phyloP scores from a whole-genome alignment of 2,113 vertebrate species.

The Onychorhynchus coronatus region DNA sequence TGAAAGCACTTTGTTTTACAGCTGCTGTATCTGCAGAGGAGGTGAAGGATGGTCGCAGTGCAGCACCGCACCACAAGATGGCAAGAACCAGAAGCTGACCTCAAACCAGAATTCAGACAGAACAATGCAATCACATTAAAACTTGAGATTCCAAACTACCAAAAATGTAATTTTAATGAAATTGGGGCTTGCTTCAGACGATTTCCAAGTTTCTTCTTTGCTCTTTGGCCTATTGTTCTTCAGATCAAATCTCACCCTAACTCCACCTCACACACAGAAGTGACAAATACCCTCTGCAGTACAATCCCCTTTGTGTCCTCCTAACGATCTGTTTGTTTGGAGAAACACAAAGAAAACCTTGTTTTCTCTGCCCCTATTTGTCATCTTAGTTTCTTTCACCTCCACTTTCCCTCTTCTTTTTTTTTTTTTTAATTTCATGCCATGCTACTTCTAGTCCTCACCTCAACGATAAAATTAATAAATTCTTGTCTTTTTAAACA shows the following conservation, averaged over 20 bases:
- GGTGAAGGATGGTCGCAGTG: not conserved
- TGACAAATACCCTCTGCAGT: not conserved
- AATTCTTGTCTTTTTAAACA: not conserved
- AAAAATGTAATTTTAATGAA: not conserved
- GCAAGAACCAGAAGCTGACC: conserved; percentile 25
- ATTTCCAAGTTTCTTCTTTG: not conserved
- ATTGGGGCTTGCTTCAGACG: not conserved
- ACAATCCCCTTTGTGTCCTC: not conserved
- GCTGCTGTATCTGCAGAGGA: not conserved
- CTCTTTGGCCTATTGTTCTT: not conserved
- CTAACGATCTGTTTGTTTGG: not conserved
- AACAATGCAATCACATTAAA: not conserved
- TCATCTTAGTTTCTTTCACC: not conserved
- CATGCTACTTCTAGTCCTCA: not conserved
- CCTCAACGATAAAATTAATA: not conserved
- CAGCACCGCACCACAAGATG: conserved; percentile 43
- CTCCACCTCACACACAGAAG: not conserved
- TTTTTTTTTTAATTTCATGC: not conserved
- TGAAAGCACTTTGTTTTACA: not conserved
- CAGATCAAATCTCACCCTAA: not conserved
- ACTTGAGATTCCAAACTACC: not conserved
- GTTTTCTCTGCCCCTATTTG: not conserved
- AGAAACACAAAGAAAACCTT: not conserved
- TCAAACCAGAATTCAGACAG: not conserved
- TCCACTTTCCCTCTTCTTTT: not conserved